Evolutionary conservation across 1,140 invertebrate genomes (phyloP), one percentile per base, ranked within the genome.

Genomic region (Lordiphosa clarofinis): DNA sequence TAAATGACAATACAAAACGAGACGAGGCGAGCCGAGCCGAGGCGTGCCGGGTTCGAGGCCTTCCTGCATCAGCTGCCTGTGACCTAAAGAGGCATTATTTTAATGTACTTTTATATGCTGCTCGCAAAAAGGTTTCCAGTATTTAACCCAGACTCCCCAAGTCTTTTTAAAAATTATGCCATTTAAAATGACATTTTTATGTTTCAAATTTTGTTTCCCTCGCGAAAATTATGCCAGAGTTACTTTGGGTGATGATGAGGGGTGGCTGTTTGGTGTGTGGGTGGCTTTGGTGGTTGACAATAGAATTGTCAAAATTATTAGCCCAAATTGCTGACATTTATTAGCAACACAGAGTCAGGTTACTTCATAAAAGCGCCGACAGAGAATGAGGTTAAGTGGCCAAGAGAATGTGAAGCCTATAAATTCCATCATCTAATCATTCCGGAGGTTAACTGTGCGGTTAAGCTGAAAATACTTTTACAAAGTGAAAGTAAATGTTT

Each of bases 271-370:
- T 3, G 0, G 21, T 21, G 3, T 2, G 21, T 21, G 3, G 3
- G 21, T 21, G 2, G 3, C 21, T 21, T 21, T 21, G 40, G 47
- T n/a, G 64, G 15, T 36, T 68, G 69, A 65, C 76, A 84, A 78
- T 82, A 82, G 69, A 84, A 78, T 73, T 82, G 73, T 64, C 61
- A 70, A 82, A 82, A 76, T 84, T 76, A 84, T 84, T 84, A 58
- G 61, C 61, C 54, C 60, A 70, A 82, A 82, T 73, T 59, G 65
- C 65, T 56, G 65, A 82, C 73, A 84, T 82, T 82, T 84, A 73
- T 84, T 84, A 76, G 62, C 46, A 49, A 54, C 38, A 28, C 10
- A 36, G 49, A 31, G 57, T 72, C 56, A 47, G 58, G 55, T 56
- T 46, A 42, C n/a, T 48, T 48, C 35, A 38, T 33, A 53, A 66